phyloP scores from a whole-genome alignment of 2,888 invertebrate genomes.

The Malthinus flaveolus region DNA sequence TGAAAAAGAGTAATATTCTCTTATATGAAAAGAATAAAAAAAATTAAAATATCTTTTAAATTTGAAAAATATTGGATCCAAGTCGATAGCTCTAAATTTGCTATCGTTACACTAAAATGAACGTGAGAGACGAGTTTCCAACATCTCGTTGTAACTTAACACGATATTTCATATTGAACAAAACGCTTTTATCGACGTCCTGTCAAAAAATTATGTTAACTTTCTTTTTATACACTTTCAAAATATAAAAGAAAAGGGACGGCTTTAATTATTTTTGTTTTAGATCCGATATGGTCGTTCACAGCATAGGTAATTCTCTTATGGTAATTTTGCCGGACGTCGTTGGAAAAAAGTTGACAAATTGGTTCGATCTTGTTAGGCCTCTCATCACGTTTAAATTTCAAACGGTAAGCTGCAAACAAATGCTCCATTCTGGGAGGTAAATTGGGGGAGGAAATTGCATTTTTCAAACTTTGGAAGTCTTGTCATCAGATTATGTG shows the following conservation, averaged over 20 bases:
- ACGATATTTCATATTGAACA: not conserved
- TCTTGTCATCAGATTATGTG: no score
- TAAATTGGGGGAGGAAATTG: no score
- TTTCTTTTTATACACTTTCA: not conserved
- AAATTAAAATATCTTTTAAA: no score
- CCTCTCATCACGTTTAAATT: constrained; percentile 94
- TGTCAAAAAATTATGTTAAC: not conserved
- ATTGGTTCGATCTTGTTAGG: constrained; percentile 89
- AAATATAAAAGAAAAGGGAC: not conserved
- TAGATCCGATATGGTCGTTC: constrained; percentile 85
- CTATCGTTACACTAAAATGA: not conserved
- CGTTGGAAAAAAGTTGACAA: constrained; percentile 86
- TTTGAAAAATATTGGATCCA: no score
- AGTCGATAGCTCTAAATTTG: no score
- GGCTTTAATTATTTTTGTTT: constrained; percentile 14
- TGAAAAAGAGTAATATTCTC: no score
- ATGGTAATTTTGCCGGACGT: constrained; percentile 88
- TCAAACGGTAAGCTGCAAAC: constrained; percentile 79
- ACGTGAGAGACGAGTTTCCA: not conserved
- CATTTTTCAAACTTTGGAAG: no score
- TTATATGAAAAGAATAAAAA: no score
- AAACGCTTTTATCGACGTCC: constrained; percentile 3
- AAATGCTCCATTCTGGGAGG: no score
- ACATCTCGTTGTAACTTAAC: not conserved
- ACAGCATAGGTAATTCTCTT: constrained; percentile 87